Evolutionary conservation across 2,113 vertebrate genomes (phyloP).

Genomic region (Furnarius figulus): DNA sequence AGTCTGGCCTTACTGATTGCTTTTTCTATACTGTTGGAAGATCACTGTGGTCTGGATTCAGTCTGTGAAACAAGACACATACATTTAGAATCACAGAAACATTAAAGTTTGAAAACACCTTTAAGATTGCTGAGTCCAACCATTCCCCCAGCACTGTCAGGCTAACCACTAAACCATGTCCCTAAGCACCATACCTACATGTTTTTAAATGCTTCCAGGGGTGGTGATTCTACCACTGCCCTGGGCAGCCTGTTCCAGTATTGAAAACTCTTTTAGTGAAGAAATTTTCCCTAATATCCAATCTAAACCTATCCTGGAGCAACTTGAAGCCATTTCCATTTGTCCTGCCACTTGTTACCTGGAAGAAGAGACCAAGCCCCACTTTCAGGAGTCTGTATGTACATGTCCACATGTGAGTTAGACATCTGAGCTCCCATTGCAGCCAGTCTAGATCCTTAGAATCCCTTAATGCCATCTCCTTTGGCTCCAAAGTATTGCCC

Average conservation of each 20-base stretch:
- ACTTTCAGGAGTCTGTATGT: background rate
- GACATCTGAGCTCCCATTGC: background rate
- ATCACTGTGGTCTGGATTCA: rapidly evolving
- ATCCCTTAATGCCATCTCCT: background rate
- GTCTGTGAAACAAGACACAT: background rate
- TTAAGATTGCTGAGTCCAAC: background rate
- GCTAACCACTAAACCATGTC: too few relatives aligned
- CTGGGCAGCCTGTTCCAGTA: background rate
- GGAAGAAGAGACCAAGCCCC: background rate
- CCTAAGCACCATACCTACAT: too few relatives aligned
- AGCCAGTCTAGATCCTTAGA: background rate
- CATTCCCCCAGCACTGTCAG: background rate
- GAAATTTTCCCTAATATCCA: background rate
- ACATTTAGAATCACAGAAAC: background rate
- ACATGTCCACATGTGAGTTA: background rate
- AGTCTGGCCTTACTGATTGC: background rate
- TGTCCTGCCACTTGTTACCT: background rate
- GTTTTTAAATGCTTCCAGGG: background rate
- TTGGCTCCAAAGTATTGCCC: background rate
- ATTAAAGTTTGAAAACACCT: background rate
- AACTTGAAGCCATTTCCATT: background rate
- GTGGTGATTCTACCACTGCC: background rate
- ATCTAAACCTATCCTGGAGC: background rate
- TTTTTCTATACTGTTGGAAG: background rate
- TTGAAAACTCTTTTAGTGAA: too few relatives aligned